Conservation (phyloP, 1,140 invertebrate species). For the Magallana angulata region DNA sequence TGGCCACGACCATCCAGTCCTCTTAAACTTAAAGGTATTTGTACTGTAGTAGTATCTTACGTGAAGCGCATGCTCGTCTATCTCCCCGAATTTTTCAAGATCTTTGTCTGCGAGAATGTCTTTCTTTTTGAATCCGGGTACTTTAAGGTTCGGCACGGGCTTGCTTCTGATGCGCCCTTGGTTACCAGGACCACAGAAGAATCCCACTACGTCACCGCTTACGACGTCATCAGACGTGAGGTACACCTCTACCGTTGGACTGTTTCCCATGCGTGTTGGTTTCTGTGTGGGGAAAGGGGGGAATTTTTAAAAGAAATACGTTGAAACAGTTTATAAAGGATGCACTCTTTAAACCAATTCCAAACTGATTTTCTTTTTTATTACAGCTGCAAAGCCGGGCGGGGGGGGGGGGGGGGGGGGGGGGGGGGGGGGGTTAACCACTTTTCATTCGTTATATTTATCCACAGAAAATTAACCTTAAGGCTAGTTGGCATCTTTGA, state of each 20-base stretch:
- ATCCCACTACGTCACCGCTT: conserved; percentile 48
- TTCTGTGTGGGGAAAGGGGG: neutral
- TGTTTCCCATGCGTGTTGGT: conserved; percentile 3
- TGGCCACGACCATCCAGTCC: too few relatives aligned
- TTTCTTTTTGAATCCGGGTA: conserved; percentile 39
- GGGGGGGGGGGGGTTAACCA: too few relatives aligned
- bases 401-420: too few relatives aligned
- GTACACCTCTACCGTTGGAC: conserved; percentile 38
- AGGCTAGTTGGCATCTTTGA: too few relatives aligned
- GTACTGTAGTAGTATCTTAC: neutral
- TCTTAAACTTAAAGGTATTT: too few relatives aligned
- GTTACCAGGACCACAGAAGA: conserved; percentile 37
- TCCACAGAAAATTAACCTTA: too few relatives aligned
- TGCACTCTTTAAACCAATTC: too few relatives aligned
- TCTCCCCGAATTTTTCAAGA: conserved; percentile 42
- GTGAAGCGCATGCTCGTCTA: conserved; percentile 40
- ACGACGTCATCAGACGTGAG: conserved; percentile 41
- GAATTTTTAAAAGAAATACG: too few relatives aligned
- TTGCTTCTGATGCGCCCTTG: conserved; percentile 29
- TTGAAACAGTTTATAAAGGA: too few relatives aligned
- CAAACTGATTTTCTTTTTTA: too few relatives aligned
- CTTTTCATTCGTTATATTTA: too few relatives aligned
- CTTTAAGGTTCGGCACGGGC: conserved; percentile 44
- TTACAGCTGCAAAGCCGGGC: too few relatives aligned
- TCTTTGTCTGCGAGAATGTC: conserved; percentile 34